Evolutionary conservation across 2,113 vertebrate genomes (phyloP), one percentile per base, ranked within the genome.

Genomic region (Opisthocomus hoazin): DNA sequence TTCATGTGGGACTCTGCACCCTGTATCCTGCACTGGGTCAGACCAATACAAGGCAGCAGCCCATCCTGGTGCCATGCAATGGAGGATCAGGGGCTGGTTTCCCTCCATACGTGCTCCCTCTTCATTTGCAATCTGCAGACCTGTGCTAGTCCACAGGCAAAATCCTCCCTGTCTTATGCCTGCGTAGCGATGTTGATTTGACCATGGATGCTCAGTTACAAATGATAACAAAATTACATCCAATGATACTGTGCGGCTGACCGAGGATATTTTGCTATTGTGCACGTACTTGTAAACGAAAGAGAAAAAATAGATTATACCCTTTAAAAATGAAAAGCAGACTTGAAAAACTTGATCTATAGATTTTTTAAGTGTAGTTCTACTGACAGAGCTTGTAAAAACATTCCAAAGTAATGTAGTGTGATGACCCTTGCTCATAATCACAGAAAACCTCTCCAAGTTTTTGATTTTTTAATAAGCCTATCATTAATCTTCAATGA

Each of bases 301-400:
- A 48, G 53, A 91, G 20, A 56, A 89, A 92, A 90, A 90, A 83
- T 71, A 91, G 48, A 91, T 86, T 68, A 46, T 43, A 84, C 78
- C 29, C 48, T 81, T 92, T 81, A 86, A 96, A 97, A 96, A 96
- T 90, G 9, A 96, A 97, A 97, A 97, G 41, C 92, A 97, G 94
- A 70, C 71, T 90, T 68, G 22, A 73, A 95, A 91, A 97, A 57
- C 32, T 90, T 96, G 53, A 54, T 86, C 82, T 89, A 94, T 84
- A 82, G 74, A 34, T 91, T 96, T 93, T 95, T 91, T 71, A 89
- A 95, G 51, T 87, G 48, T 65, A 82, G 16, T 93, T 97, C 76
- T 92, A 96, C 85, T 93, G 93, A 96, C 87, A 94, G 85, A 96
- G 87, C 96, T 97, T 97, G 90, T 87, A 97, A 97, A 97, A 95